A percentile compares a stretch with the other conserved stretches of the same genome.
These are phyloP conservation scores for Neodontobutis hainanensis DNA, from an alignment of 2,113 vertebrate genomes.

Conservation along the genomic window DNA sequence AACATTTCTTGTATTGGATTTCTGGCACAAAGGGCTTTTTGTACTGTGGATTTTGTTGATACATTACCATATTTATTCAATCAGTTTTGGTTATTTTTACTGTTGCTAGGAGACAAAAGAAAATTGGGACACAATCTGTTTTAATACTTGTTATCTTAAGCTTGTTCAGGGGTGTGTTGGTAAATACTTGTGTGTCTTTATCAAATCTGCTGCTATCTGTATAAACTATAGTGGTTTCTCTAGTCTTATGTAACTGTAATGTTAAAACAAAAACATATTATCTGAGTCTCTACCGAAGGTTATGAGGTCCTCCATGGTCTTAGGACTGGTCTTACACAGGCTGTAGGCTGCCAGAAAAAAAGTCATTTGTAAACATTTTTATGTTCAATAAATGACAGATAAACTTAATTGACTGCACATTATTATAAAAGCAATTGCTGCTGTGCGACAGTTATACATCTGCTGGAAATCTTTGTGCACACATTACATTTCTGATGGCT, in stretches of 20 bases:
- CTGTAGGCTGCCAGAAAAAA: not conserved
- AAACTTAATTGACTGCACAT: not conserved
- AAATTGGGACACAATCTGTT: not conserved
- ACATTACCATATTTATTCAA: not conserved
- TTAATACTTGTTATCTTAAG: not conserved
- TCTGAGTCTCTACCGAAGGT: too few species aligned
- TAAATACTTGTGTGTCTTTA: too few species aligned
- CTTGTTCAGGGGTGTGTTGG: too few species aligned
- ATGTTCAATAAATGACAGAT: not conserved
- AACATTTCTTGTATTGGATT: not conserved
- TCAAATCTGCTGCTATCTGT: too few species aligned
- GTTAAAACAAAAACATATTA: too few species aligned
- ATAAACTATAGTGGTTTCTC: too few species aligned
- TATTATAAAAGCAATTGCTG: not conserved
- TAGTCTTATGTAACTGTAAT: too few species aligned
- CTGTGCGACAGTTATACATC: slow-evolving; percentile 7
- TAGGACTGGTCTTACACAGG: not conserved
- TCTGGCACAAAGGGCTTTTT: not conserved
- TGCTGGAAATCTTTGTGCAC: slow-evolving; percentile 17
- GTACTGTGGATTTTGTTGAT: not conserved
- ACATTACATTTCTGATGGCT: slow-evolving; percentile 21
- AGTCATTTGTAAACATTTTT: slow-evolving; percentile 14
- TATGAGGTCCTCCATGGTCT: not conserved
- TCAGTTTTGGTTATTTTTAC: not conserved
- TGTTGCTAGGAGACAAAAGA: slow-evolving; percentile 1